Evolutionary conservation across 2,113 vertebrate species (phyloP).

Genomic region (Lophura nycthemera): DNA sequence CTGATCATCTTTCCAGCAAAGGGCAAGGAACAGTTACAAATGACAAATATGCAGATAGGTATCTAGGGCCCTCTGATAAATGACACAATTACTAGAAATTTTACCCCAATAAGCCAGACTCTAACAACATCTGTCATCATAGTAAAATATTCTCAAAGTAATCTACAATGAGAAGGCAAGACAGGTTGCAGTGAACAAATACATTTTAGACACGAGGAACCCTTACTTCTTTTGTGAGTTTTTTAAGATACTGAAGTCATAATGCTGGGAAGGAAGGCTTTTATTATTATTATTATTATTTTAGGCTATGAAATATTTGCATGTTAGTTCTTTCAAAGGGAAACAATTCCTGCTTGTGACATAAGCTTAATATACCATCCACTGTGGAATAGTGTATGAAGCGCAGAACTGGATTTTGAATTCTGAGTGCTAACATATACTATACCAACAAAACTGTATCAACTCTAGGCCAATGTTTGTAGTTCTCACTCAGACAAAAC

Average conservation of each 20-base stretch:
- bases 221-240: neutral
- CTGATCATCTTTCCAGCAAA: neutral
- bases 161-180: neutral
- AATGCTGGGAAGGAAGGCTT: neutral
- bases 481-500: neutral
- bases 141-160: neutral
- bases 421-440: neutral
- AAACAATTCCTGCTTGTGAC: slow-evolving; percentile 23
- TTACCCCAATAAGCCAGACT: neutral
- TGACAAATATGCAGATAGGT: neutral
- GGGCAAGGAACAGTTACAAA: neutral
- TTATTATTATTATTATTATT: neutral
- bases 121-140: neutral
- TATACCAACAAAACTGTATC: neutral
- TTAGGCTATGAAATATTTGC: slow-evolving; percentile 37
- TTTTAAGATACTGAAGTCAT: neutral
- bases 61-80: neutral
- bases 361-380: slow-evolving; percentile 54
- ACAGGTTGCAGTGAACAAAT: neutral
- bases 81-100: neutral
- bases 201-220: neutral
- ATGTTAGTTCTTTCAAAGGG: slow-evolving; percentile 28
- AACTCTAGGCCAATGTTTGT: neutral
- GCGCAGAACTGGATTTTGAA: slow-evolving; percentile 34
- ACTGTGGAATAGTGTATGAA: neutral